phyloP scores from a whole-genome alignment of 2,113 vertebrate species.

The Bettongia penicillata region DNA sequence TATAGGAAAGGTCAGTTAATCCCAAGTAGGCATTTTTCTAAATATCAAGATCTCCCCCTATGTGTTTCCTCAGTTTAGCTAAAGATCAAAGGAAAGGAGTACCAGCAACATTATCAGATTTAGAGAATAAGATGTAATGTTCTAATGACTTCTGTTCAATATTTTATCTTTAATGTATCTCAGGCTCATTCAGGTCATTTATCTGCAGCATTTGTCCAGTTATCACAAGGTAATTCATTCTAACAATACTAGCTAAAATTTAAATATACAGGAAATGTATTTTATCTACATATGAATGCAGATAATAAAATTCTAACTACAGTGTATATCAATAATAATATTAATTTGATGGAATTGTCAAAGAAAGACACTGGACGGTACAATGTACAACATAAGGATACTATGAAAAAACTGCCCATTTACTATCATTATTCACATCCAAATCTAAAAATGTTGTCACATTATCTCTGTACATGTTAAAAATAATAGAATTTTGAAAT shows the following conservation, averaged over 20 bases:
- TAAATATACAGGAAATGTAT: conserved; percentile 43
- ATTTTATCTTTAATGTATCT: conserved; percentile 48
- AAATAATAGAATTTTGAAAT: conserved; percentile 30
- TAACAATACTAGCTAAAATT: conserved; percentile 29
- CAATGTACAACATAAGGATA: background rate
- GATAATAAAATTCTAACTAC: conserved; percentile 40
- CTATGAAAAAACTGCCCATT: conserved; percentile 22
- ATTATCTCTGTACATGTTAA: background rate
- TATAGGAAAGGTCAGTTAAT: conserved; percentile 83
- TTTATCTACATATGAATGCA: conserved; percentile 34
- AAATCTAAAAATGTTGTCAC: conserved; percentile 26
- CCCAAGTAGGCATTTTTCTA: conserved; percentile 79
- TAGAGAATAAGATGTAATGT: conserved; percentile 40
- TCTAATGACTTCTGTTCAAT: conserved; percentile 48
- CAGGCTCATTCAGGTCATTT: conserved; percentile 51
- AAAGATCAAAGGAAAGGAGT: conserved; percentile 52
- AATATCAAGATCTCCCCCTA: conserved; percentile 76
- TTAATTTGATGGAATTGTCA: conserved; percentile 17
- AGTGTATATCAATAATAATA: conserved; percentile 35
- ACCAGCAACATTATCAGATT: conserved; percentile 58
- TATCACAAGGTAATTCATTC: background rate
- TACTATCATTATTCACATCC: conserved; percentile 10
- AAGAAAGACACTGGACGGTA: background rate
- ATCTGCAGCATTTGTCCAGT: conserved; percentile 32
- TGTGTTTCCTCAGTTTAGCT: conserved; percentile 58